These are phyloP conservation scores for Aphelinus atriplicis DNA, from an alignment of 1,140 invertebrate species.

Conservation along the genomic window DNA sequence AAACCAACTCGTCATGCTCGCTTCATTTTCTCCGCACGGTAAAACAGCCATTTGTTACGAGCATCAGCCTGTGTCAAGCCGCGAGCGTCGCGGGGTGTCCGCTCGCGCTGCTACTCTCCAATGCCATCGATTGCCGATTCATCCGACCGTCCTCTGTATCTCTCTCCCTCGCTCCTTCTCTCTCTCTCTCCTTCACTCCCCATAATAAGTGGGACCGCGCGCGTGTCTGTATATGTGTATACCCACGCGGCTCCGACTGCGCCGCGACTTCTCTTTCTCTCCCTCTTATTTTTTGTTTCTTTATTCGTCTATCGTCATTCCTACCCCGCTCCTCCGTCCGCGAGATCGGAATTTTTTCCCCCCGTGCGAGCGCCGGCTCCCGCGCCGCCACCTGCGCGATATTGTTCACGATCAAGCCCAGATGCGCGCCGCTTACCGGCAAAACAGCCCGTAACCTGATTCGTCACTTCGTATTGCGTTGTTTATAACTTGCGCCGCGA, in stretches of 20 bases:
- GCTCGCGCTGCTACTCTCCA: slow-evolving; percentile 43
- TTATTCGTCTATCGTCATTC: background rate
- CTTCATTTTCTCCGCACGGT: slow-evolving; percentile 66
- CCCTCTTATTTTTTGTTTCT: slow-evolving; percentile 20
- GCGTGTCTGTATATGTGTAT: slow-evolving; percentile 41
- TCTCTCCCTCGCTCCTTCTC: background rate
- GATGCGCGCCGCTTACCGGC: no score
- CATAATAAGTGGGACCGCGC: slow-evolving; percentile 56
- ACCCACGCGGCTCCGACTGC: no score
- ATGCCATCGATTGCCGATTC: slow-evolving; percentile 66
- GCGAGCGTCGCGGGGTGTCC: slow-evolving; percentile 62
- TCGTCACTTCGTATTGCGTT: no score
- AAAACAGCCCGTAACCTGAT: no score
- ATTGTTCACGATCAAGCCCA: no score
- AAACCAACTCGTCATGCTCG: slow-evolving; percentile 67
- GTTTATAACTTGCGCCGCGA: no score
- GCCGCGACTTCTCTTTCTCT: slow-evolving; percentile 25
- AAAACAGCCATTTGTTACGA: slow-evolving; percentile 67
- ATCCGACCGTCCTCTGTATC: slow-evolving; percentile 55
- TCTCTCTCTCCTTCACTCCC: background rate
- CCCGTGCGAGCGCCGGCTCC: background rate
- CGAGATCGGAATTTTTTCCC: slow-evolving; percentile 23
- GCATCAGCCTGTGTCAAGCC: slow-evolving; percentile 15
- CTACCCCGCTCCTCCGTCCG: slow-evolving; percentile 37
- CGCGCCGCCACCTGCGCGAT: background rate